These are phyloP conservation scores for Chionomys nivalis DNA, from an alignment of 2,113 vertebrate genomes.

Conservation along the genomic window DNA sequence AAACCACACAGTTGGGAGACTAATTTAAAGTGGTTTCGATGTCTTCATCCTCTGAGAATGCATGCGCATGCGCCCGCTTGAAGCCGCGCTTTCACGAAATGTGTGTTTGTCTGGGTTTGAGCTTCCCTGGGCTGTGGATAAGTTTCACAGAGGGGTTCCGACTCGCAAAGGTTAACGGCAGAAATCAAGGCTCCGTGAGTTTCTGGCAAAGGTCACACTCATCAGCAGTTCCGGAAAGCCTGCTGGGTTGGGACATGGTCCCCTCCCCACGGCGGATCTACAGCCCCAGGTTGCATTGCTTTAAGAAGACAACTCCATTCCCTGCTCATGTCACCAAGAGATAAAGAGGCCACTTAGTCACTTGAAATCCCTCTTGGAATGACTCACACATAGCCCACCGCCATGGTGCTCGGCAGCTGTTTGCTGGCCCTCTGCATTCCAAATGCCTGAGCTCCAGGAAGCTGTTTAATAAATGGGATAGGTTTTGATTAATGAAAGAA, in stretches of 20 bases:
- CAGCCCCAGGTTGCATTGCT: constrained; percentile 84
- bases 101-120: constrained; percentile 79
- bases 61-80: background rate
- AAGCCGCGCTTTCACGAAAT: constrained; percentile 41
- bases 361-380: constrained; percentile 89
- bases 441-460: constrained; percentile 86
- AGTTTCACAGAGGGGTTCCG: constrained; percentile 85
- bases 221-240: constrained; percentile 86
- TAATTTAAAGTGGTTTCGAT: constrained; percentile 51
- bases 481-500: constrained; percentile 88
- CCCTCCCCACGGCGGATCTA: constrained; percentile 82
- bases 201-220: constrained; percentile 88
- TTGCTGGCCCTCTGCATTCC: constrained; percentile 84
- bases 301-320: constrained; percentile 83
- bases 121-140: constrained; percentile 72
- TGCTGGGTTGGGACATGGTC: constrained; percentile 83
- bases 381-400: constrained; percentile 81
- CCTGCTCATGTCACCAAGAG: constrained; percentile 84
- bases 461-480: constrained; percentile 86
- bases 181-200: constrained; percentile 88
- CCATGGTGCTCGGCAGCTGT: constrained; percentile 83
- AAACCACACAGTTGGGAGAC: background rate
- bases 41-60: constrained; percentile 39
- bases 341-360: constrained; percentile 88
- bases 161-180: constrained; percentile 88